These are phyloP conservation scores for Macrophya annulata DNA, from an alignment of 2,888 invertebrate genomes.

Conservation along the genomic window DNA sequence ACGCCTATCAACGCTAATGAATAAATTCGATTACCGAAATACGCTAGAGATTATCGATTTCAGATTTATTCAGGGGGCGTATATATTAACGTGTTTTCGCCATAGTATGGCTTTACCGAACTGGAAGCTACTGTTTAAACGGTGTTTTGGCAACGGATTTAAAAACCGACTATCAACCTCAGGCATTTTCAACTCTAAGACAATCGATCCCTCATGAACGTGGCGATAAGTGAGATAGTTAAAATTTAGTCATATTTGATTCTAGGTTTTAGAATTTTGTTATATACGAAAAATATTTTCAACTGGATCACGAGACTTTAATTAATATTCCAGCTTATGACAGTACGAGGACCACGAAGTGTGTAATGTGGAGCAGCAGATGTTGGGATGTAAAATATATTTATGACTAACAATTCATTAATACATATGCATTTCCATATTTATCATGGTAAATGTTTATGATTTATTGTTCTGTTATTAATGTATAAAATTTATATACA, in stretches of 20 bases:
- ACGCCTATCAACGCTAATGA: conserved; percentile 45
- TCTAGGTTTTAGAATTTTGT: neutral
- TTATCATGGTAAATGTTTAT: neutral
- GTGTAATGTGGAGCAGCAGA: neutral
- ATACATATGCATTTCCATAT: conserved; percentile 46
- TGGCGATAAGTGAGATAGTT: too few relatives aligned
- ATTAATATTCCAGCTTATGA: neutral
- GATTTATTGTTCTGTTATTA: conserved; percentile 22
- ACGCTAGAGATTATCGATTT: conserved; percentile 47
- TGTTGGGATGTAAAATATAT: conserved; percentile 29
- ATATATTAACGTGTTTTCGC: conserved; percentile 40
- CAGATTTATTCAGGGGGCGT: conserved; percentile 39
- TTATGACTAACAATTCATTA: conserved; percentile 21
- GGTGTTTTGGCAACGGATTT: neutral
- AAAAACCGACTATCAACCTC: neutral
- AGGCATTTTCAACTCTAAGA: neutral
- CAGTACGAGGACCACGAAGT: neutral
- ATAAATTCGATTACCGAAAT: conserved; percentile 52
- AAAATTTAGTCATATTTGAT: too few relatives aligned
- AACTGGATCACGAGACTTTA: neutral
- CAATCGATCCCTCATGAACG: neutral
- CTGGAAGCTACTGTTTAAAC: neutral
- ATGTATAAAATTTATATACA: conserved; percentile 14
- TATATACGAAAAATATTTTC: neutral
- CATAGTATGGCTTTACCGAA: neutral